Conservation (phyloP, 2,888 invertebrate species). For the Volucella inflata region DNA sequence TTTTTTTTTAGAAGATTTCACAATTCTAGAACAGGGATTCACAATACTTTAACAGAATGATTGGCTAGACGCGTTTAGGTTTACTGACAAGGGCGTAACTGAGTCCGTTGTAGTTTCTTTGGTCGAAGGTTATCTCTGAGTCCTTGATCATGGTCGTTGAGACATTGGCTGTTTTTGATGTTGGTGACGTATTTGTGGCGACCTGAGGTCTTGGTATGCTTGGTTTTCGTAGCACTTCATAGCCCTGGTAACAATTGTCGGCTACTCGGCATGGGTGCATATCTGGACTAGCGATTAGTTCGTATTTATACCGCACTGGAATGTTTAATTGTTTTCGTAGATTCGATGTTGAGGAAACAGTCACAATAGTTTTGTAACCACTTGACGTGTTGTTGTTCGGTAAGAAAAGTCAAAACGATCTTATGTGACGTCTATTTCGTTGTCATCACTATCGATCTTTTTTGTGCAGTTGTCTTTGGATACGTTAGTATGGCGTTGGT, state of each 20-base stretch:
- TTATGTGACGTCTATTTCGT: conserved; percentile 86
- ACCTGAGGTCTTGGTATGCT: conserved; percentile 85
- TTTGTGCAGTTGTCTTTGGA: conserved; percentile 78
- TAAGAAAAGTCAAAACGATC: conserved; percentile 93
- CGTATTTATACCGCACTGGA: conserved; percentile 89
- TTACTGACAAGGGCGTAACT: conserved; percentile 94
- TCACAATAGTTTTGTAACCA: conserved; percentile 89
- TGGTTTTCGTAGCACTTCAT: conserved; percentile 90
- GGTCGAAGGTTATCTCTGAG: conserved; percentile 85
- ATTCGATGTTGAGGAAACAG: conserved; percentile 85
- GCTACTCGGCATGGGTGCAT: conserved; percentile 89
- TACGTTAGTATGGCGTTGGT: conserved; percentile 84
- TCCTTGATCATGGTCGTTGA: conserved; percentile 77
- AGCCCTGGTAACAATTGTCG: conserved; percentile 92
- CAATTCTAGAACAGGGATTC: conserved; percentile 49
- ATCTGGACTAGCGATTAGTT: conserved; percentile 87
- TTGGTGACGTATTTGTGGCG: conserved; percentile 81
- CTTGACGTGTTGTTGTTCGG: conserved; percentile 89
- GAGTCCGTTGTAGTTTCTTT: conserved; percentile 89
- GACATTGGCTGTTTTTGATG: conserved; percentile 60
- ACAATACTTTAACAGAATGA: conserved; percentile 20
- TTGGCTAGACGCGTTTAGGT: conserved; percentile 90
- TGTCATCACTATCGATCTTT: conserved; percentile 81
- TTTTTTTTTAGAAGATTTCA: conserved; percentile 20
- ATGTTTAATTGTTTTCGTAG: conserved; percentile 78